phyloP scores from a whole-genome alignment of 2,113 vertebrate species.

The Serilophus lunatus region DNA sequence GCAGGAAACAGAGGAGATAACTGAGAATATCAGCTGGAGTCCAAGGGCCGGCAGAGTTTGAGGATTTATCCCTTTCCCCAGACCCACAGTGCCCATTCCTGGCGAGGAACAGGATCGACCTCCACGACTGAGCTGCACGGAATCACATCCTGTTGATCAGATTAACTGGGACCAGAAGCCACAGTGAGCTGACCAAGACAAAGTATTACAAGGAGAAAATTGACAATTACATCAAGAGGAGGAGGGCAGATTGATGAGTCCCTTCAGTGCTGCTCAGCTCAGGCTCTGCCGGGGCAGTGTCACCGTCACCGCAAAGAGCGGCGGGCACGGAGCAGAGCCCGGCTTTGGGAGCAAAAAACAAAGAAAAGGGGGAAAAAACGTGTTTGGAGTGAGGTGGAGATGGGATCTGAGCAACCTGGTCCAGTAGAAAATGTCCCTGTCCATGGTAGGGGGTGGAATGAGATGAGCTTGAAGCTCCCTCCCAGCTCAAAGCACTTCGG shows the following conservation, averaged over 20 bases:
- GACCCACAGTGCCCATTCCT: background rate
- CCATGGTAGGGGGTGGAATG: background rate
- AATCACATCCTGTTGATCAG: background rate
- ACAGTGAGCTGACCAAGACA: background rate
- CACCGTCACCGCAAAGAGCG: background rate
- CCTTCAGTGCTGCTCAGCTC: background rate
- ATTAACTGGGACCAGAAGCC: background rate
- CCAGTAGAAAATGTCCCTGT: background rate
- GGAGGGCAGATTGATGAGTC: background rate
- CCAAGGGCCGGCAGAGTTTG: background rate
- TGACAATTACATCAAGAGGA: background rate
- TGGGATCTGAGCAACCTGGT: background rate
- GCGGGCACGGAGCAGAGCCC: fast-evolving
- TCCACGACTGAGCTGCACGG: background rate
- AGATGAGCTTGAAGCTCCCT: background rate
- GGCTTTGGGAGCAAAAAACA: background rate
- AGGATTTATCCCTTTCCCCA: background rate
- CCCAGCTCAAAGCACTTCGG: background rate
- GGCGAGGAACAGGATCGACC: background rate
- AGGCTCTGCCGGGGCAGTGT: fast-evolving
- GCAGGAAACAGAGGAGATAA: background rate
- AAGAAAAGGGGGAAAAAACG: background rate
- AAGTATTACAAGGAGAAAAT: background rate
- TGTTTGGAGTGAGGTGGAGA: background rate
- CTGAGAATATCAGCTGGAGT: background rate